Conservation (phyloP, 2,797 vertebrate genomes). For the Atherinosoma microstoma region DNA sequence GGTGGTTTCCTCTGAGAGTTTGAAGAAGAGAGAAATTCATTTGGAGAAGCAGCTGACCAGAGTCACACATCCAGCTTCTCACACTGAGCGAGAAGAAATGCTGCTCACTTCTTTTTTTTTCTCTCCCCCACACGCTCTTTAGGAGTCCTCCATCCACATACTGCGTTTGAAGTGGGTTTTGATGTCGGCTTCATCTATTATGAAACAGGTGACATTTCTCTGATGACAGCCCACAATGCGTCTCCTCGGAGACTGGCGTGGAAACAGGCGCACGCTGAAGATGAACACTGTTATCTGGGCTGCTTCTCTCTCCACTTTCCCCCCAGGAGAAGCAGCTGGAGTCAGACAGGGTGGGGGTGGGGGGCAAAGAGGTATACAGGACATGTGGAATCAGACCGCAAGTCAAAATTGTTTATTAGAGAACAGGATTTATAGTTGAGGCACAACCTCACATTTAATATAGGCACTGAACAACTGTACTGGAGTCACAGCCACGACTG, state of each 20-base stretch:
- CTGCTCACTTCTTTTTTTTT: not conserved
- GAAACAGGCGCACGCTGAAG: conserved; percentile 10
- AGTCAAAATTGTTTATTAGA: conserved; percentile 87
- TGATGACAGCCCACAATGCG: conserved; percentile 34
- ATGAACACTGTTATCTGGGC: conserved; percentile 12
- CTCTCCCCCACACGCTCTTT: conserved; percentile 1
- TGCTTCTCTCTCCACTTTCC: not conserved
- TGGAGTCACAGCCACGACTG: conserved; percentile 77
- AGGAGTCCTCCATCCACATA: conserved; percentile 28
- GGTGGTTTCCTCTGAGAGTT: conserved; percentile 7
- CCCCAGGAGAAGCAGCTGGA: not conserved
- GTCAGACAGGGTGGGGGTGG: not conserved
- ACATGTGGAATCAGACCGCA: conserved; percentile 73
- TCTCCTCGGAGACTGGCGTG: conserved; percentile 30
- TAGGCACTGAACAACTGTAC: conserved; percentile 91
- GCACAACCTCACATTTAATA: conserved; percentile 87
- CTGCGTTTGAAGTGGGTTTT: conserved; percentile 65
- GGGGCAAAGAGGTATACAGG: conserved; percentile 24
- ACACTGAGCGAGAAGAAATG: conserved; percentile 13
- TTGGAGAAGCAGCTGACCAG: conserved; percentile 31
- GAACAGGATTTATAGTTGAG: conserved; percentile 82
- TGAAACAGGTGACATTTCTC: conserved; percentile 61
- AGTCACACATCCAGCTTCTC: conserved; percentile 23
- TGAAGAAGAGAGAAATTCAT: conserved; percentile 28
- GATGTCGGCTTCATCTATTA: conserved; percentile 69